phyloP scores from a whole-genome alignment of 2,888 invertebrate species.

The Gymnocheta viridis region DNA sequence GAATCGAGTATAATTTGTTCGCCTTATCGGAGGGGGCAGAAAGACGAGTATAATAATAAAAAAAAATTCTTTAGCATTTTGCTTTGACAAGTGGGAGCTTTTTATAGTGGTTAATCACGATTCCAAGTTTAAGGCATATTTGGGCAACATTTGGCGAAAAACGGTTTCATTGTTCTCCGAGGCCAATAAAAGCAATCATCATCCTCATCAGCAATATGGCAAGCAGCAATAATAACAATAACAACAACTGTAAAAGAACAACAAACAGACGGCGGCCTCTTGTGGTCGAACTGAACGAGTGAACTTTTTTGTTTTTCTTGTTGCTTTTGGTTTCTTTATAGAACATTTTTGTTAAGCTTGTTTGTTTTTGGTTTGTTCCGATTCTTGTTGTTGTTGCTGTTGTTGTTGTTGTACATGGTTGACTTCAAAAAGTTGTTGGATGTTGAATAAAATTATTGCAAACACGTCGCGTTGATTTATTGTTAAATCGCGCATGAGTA shows the following conservation, averaged over 20 bases:
- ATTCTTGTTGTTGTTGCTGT: slow-evolving; percentile 50
- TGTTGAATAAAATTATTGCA: slow-evolving; percentile 80
- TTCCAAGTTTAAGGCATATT: slow-evolving; percentile 70
- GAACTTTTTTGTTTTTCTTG: slow-evolving; percentile 55
- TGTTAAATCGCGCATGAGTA: slow-evolving; percentile 81
- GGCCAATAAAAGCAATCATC: slow-evolving; percentile 70
- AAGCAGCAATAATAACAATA: slow-evolving; percentile 45
- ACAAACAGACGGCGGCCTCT: slow-evolving; percentile 43
- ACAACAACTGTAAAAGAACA: slow-evolving; percentile 23
- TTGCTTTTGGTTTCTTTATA: slow-evolving; percentile 27
- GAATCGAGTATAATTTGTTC: slow-evolving; percentile 13
- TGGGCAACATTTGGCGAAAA: slow-evolving; percentile 75
- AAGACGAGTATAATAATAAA: slow-evolving; percentile 70
- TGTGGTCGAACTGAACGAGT: slow-evolving; percentile 60
- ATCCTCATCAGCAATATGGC: slow-evolving; percentile 59
- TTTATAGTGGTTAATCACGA: slow-evolving; percentile 69
- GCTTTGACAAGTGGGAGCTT: slow-evolving; percentile 75
- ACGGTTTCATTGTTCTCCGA: slow-evolving; percentile 79
- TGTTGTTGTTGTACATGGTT: slow-evolving; percentile 61
- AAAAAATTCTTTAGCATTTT: slow-evolving; percentile 75
- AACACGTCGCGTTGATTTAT: slow-evolving; percentile 81
- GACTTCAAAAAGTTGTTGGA: slow-evolving; percentile 66
- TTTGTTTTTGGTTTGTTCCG: slow-evolving; percentile 50
- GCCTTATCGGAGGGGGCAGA: slow-evolving; percentile 16
- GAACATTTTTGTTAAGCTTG: slow-evolving; percentile 45